phyloP scores from a whole-genome alignment of 1,140 invertebrate genomes.

The Drosophila grimshawi region DNA sequence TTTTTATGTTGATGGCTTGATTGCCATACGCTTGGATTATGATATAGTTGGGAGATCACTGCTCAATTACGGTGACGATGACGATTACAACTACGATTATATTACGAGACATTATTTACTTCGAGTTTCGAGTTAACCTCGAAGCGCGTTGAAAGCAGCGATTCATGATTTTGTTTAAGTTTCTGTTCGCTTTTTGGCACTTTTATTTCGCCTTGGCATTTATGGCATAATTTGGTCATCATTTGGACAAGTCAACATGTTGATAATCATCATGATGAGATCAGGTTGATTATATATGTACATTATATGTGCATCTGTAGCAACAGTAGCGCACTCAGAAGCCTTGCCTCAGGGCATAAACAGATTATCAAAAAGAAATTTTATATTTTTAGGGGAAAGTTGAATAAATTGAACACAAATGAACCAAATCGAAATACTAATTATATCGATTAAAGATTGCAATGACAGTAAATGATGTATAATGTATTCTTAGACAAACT shows the following conservation, averaged over 20 bases:
- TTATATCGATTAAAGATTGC: too few species aligned
- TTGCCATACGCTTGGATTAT: conserved; percentile 67
- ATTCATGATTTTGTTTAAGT: conserved; percentile 27
- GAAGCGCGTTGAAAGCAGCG: conserved; percentile 58
- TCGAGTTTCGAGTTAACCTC: conserved; percentile 16
- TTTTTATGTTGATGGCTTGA: conserved; percentile 71
- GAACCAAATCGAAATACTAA: background rate
- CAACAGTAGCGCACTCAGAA: conserved; percentile 10
- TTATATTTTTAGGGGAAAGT: conserved; percentile 14
- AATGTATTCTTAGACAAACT: too few species aligned
- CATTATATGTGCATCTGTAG: background rate
- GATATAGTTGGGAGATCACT: conserved; percentile 45
- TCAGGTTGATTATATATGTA: conserved; percentile 20
- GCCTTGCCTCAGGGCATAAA: background rate
- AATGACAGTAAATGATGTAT: too few species aligned
- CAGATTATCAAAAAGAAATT: background rate
- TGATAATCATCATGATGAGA: conserved; percentile 31
- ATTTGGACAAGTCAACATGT: conserved; percentile 15
- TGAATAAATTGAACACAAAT: background rate
- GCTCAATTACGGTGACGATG: conserved; percentile 27
- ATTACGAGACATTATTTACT: conserved; percentile 36
- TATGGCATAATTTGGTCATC: conserved; percentile 70
- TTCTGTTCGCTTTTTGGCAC: conserved; percentile 13
- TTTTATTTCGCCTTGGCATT: conserved; percentile 71
- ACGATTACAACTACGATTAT: conserved; percentile 32